A percentile compares a stretch with the other conserved stretches of the same genome.
These are phyloP conservation scores for Rhabdomys pumilio DNA, from an alignment of 2,797 vertebrate species.

Conservation along the genomic window DNA sequence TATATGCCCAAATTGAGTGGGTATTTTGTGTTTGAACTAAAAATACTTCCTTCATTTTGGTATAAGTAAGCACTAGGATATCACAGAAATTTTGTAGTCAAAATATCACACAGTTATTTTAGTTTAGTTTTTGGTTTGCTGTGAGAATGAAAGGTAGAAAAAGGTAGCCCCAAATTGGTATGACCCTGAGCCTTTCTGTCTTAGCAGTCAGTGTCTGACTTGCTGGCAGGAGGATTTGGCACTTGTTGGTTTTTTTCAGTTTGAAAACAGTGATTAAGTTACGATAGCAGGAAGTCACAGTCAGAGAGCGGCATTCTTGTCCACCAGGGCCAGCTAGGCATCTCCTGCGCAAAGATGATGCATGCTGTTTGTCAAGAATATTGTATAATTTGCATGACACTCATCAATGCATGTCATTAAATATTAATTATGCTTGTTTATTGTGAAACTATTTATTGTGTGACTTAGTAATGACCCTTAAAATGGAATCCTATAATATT, in stretches of 20 bases:
- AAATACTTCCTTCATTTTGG: not conserved
- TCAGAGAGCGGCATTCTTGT: not conserved
- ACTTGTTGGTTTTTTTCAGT: not conserved
- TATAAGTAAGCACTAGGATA: not conserved
- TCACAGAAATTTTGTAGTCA: not conserved
- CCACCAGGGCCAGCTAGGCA: fast-evolving
- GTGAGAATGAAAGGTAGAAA: not conserved
- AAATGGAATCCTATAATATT: not conserved
- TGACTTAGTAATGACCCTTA: slow-evolving; percentile 18
- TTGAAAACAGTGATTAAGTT: not conserved
- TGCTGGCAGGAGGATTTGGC: not conserved
- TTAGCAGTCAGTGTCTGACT: not conserved
- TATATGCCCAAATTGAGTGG: not conserved
- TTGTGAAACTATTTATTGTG: not conserved
- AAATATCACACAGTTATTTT: not conserved
- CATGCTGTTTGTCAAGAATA: not conserved
- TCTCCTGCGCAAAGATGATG: not conserved
- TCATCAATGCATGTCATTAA: not conserved
- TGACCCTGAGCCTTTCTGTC: fast-evolving
- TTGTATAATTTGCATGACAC: not conserved
- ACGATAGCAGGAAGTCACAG: not conserved
- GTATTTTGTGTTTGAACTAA: not conserved
- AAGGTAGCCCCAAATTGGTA: not conserved
- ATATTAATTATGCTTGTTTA: not conserved
- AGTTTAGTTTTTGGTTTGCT: not conserved